Percentiles rank a stretch among this genome's conserved stretches.
Evolutionary conservation across 2,797 vertebrate species (phyloP).

Genomic region (Spinus pinus): DNA sequence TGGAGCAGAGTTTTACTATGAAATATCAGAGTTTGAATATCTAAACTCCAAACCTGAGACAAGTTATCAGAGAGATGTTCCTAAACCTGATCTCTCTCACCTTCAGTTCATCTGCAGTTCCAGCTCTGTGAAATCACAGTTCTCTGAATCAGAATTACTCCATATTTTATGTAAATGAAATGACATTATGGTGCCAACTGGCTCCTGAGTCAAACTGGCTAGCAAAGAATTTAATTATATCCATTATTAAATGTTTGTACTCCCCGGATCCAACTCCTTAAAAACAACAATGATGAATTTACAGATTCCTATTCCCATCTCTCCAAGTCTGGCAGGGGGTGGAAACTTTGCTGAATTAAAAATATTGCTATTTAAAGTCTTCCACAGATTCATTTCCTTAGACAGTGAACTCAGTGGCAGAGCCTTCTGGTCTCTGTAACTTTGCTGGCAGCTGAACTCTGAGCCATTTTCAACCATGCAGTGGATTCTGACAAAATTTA

Average conservation of each 20-base stretch:
- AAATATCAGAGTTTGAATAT: slow-evolving; percentile 2
- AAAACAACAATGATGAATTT: slow-evolving; percentile 57
- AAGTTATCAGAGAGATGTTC: background rate
- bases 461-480: background rate
- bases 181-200: slow-evolving; percentile 42
- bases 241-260: slow-evolving; percentile 65
- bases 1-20: background rate
- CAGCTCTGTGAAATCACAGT: slow-evolving; percentile 6
- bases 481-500: background rate
- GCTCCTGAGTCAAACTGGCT: slow-evolving; percentile 42
- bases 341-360: slow-evolving; percentile 39
- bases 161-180: slow-evolving; percentile 59
- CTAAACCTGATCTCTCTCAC: slow-evolving; percentile 4
- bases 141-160: slow-evolving; percentile 6
- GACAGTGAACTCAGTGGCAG: slow-evolving; percentile 19
- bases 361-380: slow-evolving; percentile 43
- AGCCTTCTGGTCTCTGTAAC: slow-evolving; percentile 19
- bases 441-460: slow-evolving; percentile 24
- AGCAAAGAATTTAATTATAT: slow-evolving; percentile 63
- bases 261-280: slow-evolving; percentile 29
- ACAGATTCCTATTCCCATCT: slow-evolving; percentile 47
- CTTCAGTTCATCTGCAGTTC: slow-evolving; percentile 36
- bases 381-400: slow-evolving; percentile 40
- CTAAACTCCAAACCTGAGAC: background rate
- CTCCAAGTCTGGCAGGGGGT: slow-evolving; percentile 47